Percentiles rank a stretch among this genome's conserved stretches.
These are phyloP conservation scores for Syngnathus scovelli DNA, from an alignment of 2,113 vertebrate genomes.

Conservation along the genomic window DNA sequence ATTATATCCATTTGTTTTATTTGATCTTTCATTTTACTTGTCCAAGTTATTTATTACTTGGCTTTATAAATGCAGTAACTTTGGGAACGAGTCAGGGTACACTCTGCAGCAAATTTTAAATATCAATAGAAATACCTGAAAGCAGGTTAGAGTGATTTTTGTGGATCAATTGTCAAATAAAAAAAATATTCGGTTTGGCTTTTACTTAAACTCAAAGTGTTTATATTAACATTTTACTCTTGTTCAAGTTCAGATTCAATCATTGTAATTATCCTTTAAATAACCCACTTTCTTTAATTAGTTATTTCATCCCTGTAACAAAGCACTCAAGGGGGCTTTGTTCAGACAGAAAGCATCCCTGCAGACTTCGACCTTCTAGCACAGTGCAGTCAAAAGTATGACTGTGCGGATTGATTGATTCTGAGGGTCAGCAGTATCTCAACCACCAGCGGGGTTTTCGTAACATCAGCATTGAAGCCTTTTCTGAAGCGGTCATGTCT, in stretches of 20 bases:
- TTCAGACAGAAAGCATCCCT: constrained; percentile 14
- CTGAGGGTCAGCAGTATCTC: background rate
- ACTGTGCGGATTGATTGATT: constrained; percentile 14
- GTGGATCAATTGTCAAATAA: background rate
- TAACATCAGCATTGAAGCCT: background rate
- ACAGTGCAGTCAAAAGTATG: constrained; percentile 11
- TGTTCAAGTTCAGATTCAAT: background rate
- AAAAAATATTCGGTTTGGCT: background rate
- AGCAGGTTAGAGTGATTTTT: background rate
- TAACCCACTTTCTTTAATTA: constrained; percentile 8
- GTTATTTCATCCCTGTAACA: background rate
- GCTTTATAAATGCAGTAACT: no score
- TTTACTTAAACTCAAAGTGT: background rate
- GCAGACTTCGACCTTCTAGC: background rate
- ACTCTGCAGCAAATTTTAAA: no score
- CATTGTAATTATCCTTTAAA: background rate
- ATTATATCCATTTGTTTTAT: no score
- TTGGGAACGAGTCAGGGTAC: no score
- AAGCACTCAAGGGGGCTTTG: constrained; percentile 3
- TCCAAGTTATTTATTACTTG: no score
- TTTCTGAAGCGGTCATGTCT: background rate
- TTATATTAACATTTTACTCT: background rate
- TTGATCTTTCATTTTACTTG: no score
- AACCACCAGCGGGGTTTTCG: background rate
- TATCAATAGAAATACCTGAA: no score